These are phyloP conservation scores for Podarcis lilfordi DNA, from an alignment of 2,797 vertebrate genomes.

Conservation along the genomic window DNA sequence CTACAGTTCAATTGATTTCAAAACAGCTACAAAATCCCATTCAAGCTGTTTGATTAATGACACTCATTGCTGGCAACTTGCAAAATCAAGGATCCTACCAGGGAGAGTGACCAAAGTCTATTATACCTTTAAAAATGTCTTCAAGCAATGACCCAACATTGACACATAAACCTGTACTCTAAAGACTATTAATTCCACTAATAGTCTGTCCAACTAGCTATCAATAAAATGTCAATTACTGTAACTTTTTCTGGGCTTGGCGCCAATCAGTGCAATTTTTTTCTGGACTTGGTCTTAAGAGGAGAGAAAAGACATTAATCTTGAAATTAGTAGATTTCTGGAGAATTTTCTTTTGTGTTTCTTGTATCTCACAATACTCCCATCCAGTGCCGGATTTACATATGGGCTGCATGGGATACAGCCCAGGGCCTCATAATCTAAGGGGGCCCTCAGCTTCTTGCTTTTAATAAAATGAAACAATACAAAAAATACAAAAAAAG, in stretches of 20 bases:
- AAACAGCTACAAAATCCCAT: constrained; percentile 23
- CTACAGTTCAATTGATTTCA: background rate
- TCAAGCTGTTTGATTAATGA: constrained; percentile 26
- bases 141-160: background rate
- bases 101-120: constrained; percentile 28
- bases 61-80: constrained; percentile 33
- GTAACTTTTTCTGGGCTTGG: constrained; percentile 2
- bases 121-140: background rate
- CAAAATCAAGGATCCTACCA: constrained; percentile 37
- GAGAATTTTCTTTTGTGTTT: background rate
- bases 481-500: too few relatives aligned
- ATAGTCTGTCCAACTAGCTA: background rate
- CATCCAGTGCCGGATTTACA: too few relatives aligned
- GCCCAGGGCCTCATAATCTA: too few relatives aligned
- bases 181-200: constrained; percentile 4
- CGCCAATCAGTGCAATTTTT: background rate
- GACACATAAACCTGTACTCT: background rate
- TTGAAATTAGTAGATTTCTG: background rate
- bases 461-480: too few relatives aligned
- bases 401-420: too few relatives aligned
- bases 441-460: too few relatives aligned
- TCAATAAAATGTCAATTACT: constrained; percentile 20
- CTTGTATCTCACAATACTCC: background rate
- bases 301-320: background rate
- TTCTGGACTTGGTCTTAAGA: background rate